Base-by-base conservation (phyloP, 2,113 vertebrate species). In the Cephalopterus ornatus region DNA sequence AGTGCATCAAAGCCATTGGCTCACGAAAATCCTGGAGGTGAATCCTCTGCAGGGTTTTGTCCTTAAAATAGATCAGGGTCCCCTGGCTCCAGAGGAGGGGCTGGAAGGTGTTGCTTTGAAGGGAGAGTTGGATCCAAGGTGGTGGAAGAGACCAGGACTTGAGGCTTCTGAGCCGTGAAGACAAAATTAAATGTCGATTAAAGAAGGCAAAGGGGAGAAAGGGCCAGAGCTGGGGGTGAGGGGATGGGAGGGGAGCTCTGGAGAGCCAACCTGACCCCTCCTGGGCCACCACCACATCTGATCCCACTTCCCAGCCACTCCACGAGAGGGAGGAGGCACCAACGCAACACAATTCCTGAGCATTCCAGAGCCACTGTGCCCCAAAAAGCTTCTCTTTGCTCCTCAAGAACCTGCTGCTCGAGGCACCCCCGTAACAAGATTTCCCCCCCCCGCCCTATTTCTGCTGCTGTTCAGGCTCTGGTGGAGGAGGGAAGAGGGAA, bases 381-480 rank as follows among this genome's bases (percentile, higher is more conserved):
- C 58, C 83, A 47, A 52, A 44, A 49, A 8, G 2, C 82, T 20
- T 4, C 27, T 14, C 44, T 37, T n/a, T 49, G 37, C 37, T 27
- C 61, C 73, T 61, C 66, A 12, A 32, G 80, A 47, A 32, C 47
- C 73, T 30, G 24, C 35, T 49, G 53, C 87, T 55, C 11, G n/a
- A 63, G 58, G 10, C 37, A 71, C 13, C 8, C 2, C 4, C 3
- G 0, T 20, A 19, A 12, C 0, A 1, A 35, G 75, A 20, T 41
- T 33, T 28, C 6, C 3, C 39, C 44, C 56, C 0, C 0, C 6
- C 3, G n/a, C 44, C 56, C 0, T 0, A 3, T 61, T 47, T 50
- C 55, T 41, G 47, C 70, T 65, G 19, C 46, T 14, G 37, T 46
- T 17, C n/a, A 14, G 14, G 6, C 30, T 79, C 32, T 4, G 13